phyloP scores from a whole-genome alignment of 2,797 vertebrate species.

The Alectoris magna region DNA sequence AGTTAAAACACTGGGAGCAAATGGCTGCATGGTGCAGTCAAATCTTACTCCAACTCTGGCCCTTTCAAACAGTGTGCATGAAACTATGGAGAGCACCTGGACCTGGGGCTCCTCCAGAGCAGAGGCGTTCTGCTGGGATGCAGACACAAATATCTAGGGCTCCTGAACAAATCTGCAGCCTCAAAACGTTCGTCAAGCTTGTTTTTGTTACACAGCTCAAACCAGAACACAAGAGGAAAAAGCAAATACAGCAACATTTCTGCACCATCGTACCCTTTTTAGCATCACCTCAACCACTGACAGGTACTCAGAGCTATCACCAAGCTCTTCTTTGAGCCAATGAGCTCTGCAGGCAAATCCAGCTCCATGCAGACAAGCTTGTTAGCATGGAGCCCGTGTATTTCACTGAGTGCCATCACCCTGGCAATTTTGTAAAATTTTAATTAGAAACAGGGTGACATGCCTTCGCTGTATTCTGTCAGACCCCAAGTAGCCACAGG shows the following conservation, averaged over 20 bases:
- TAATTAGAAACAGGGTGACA: slow-evolving; percentile 17
- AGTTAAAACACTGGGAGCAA: background rate
- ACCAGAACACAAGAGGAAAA: slow-evolving; percentile 9
- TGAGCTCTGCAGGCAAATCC: background rate
- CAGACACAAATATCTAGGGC: slow-evolving; percentile 23
- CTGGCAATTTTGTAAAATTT: background rate
- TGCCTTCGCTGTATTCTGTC: background rate
- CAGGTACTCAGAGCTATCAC: background rate
- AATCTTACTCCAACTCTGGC: background rate
- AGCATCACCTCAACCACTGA: slow-evolving; percentile 15
- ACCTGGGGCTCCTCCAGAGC: background rate
- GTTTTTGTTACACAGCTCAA: slow-evolving; percentile 28
- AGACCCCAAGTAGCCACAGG: slow-evolving; percentile 19
- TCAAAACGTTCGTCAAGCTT: slow-evolving; percentile 43
- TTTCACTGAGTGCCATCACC: slow-evolving; percentile 2
- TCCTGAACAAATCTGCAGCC: slow-evolving; percentile 8
- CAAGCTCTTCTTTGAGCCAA: background rate
- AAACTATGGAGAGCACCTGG: background rate
- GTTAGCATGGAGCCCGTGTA: background rate
- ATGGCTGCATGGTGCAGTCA: background rate
- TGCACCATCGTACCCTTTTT: background rate
- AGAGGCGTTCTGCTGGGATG: slow-evolving; percentile 12
- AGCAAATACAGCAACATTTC: background rate
- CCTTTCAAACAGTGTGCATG: background rate
- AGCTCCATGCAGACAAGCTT: background rate